These are phyloP conservation scores for Thermophis baileyi DNA, from an alignment of 2,113 vertebrate genomes.

Conservation along the genomic window DNA sequence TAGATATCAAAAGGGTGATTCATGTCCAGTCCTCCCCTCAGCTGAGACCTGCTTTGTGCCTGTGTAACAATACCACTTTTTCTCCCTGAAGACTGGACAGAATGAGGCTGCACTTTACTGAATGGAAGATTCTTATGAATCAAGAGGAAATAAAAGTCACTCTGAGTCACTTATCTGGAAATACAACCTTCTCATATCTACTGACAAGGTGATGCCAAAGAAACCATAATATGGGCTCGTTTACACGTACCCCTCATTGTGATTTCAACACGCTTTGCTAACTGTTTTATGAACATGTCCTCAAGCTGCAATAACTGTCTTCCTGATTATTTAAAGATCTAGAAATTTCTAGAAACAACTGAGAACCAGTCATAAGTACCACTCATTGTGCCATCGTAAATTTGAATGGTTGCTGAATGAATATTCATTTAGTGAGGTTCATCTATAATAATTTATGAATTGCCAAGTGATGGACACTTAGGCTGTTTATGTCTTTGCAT, in stretches of 20 bases:
- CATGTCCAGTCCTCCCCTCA: slow-evolving; percentile 35
- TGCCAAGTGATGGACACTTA: background rate
- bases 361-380: background rate
- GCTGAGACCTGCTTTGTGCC: slow-evolving; percentile 26
- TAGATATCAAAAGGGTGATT: slow-evolving; percentile 61
- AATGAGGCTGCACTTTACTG: slow-evolving; percentile 51
- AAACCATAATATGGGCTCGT: background rate
- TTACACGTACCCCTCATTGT: background rate
- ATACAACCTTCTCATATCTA: slow-evolving; percentile 39
- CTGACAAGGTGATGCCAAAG: background rate
- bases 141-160: slow-evolving; percentile 47
- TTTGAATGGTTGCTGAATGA: background rate
- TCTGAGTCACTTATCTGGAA: slow-evolving; percentile 23
- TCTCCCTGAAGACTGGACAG: slow-evolving; percentile 39
- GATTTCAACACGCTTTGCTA: background rate
- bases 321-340: background rate
- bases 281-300: background rate
- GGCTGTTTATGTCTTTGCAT: no score
- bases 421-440: background rate
- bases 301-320: background rate
- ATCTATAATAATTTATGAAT: background rate
- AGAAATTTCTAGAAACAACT: slow-evolving; percentile 7
- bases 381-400: background rate
- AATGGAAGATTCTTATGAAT: slow-evolving; percentile 52
- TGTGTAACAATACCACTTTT: slow-evolving; percentile 56